Base-by-base conservation (phyloP, 2,797 vertebrate species). In the Sebastes nivosus region DNA sequence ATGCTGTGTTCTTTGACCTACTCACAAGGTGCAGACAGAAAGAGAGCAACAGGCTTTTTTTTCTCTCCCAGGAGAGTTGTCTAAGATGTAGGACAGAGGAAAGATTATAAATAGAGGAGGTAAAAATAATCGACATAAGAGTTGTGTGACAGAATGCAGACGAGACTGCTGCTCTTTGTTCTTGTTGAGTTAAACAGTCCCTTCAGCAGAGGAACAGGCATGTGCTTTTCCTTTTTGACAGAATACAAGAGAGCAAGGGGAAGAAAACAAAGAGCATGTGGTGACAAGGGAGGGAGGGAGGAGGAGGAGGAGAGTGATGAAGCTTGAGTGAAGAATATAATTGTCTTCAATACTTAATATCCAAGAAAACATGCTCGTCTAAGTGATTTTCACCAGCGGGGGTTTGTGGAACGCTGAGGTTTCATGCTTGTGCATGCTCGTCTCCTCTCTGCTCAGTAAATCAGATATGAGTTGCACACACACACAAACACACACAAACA, bases 21-120 rank as follows among this genome's bases (percentile, higher is more conserved):
- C 87, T 91, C 91, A 89, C 24, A 72, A 57, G 70, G 72, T 70
- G 83, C 71, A 82, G 91, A 92, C 84, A 91, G 87, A 92, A 90
- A 80, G 80, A 75, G 88, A 93, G 80, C 92, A 58, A 59, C 72
- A 64, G 74, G 55, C 85, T 84, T 91, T 86, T 86, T 67, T 67
- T 18, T 46, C 42, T 46, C 61, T 90, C 93, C 88, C 86, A 60
- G 52, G 88, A 86, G 92, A 88, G 80, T 57, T 54, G 87, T 81
- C 77, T 55, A 63, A 92, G 91, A 91, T 94, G 91, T 95, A 91
- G 93, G 94, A 92, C 93, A 93, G 87, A 93, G 85, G 71, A 86
- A 65, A 76, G 80, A 91, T 94, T 95, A 95, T 90, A 94, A 94
- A 95, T 95, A 94, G 91, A 91, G 70, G 42, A 70, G 83, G 83